Base-by-base conservation (phyloP, 2,113 vertebrate species). In the Candoia aspera region DNA sequence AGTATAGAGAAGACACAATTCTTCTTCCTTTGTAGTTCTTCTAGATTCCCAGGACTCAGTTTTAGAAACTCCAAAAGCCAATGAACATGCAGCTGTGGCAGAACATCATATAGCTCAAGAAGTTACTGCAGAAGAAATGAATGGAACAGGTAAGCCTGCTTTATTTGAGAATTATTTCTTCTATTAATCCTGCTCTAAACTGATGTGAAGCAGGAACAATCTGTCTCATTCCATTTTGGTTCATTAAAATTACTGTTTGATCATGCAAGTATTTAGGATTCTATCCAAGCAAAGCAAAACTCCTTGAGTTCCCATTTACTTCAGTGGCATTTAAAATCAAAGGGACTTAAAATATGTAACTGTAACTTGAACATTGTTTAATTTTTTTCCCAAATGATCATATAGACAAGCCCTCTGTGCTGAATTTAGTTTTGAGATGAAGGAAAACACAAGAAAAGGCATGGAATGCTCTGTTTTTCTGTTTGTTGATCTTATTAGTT, bases 1-100 rank as follows among this genome's bases (percentile, higher is more conserved):
- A 57, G n/a, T 46, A 1, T 62, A 21, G 8, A 12, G 8, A 53
- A 29, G 17, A 21, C 42, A 60, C 3, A 87, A 83, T 60, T 58
- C 15, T 42, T 37, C 73, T 90, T 89, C 0, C 92, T 91, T 90
- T 54, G 98, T 99, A 58, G 97, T 97, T 46, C 95, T 99, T 0
- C 96, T 98, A 92, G 98, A 99, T 93, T 99, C 98, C 26, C 96
- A 98, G 95, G 98, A 99, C n/a, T 99, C 98, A 86, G 89, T 96
- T 23, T 86, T 92, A 73, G 98, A 97, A 29, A 86, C 95, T 58
- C 92, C 93, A 12, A 96, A 96, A 23, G 86, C 83, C 10, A 0
- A 92, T 93, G 92, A 94, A 92, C 92, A 94, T 68, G 64, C 49
- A 93, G 95, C 93, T 94, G 57, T 59, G 33, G 8, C 29, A 15